Evolutionary conservation across 1,140 invertebrate genomes (phyloP), one percentile per base, ranked within the genome.

Genomic region (Ostrea denselamellosa): DNA sequence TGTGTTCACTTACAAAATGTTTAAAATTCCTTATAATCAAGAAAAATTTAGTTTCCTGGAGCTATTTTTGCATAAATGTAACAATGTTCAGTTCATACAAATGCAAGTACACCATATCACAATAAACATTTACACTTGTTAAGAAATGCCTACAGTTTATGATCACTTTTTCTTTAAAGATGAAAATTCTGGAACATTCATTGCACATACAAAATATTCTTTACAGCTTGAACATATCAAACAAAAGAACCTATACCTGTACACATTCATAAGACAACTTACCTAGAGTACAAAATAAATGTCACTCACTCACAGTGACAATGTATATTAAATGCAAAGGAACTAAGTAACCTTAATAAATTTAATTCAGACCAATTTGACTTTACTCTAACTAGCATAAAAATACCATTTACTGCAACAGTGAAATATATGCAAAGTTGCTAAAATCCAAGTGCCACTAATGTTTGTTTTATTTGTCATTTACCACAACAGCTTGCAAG

Each of bases 241-340:
- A 62, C 56, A 62, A 62, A 62, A n/a, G 19, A 58, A 62, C 0
- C n/a, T 62, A 62, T 62, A 62, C 56, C 56, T 62, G 17, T 62
- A 19, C 56, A 62, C 56, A 62, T 62, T 17, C n/a, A n/a, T 62
- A 62, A 3, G 56, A n/a, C 5, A 58, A 58, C 56, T 58, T 58
- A 58, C 56, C 19, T 58, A 62, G 14, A 77, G 68, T 77, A 25
- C 68, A 77, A 77, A 22, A 77, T 77, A 77, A 77, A 77, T 77
- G 68, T 77, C 68, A 77, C 68, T 77, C 68, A 77, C 28, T 34
- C 25, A 77, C 68, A 77, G 28, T 77, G 68, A 77, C 25, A 28
- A 77, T 77, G 12, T 10, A 34, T 25, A 14, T 77, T 77, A 34
- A 77, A 77, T 77, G 68, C 22, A 77, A 77, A 77, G 28, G 68